Evolutionary conservation across 2,888 invertebrate species (phyloP).

Genomic region (Cremastinae sp.): DNA sequence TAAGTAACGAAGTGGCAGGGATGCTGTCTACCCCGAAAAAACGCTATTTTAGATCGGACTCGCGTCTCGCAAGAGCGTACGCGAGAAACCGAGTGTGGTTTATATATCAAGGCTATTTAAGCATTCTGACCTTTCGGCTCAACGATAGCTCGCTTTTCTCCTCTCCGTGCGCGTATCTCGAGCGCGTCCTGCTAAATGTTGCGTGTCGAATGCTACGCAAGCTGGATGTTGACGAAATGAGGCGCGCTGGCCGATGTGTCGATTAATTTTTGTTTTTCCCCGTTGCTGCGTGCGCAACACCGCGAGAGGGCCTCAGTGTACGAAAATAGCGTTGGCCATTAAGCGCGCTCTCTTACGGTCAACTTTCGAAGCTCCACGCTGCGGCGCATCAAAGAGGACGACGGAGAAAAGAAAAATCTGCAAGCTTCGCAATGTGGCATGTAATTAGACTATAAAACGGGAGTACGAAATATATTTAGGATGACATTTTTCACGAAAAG

Average conservation of each 20-base stretch:
- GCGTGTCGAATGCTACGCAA: constrained; percentile 25
- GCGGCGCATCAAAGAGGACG: not conserved
- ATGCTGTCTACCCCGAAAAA: constrained; percentile 3
- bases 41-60: constrained; percentile 1
- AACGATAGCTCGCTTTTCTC: constrained; percentile 23
- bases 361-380: too few species aligned
- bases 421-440: too few species aligned
- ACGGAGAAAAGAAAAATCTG: too few species aligned
- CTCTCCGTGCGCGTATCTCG: constrained; percentile 61
- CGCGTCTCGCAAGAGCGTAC: constrained; percentile 1
- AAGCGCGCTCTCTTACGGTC: constrained; percentile 6
- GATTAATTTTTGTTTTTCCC: constrained; percentile 25
- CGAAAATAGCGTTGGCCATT: constrained; percentile 30
- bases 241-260: not conserved
- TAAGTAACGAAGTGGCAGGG: too few species aligned
- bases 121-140: constrained; percentile 22
- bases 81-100: constrained; percentile 5
- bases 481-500: too few species aligned
- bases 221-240: constrained; percentile 2
- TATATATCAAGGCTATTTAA: constrained; percentile 25
- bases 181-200: constrained; percentile 37
- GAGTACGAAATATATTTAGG: too few species aligned
- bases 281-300: constrained; percentile 27
- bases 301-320: constrained; percentile 15
- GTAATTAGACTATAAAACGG: too few species aligned